A percentile compares a stretch with the other conserved stretches of the same genome.
phyloP scores from a whole-genome alignment of 2,888 invertebrate species.

The Drosophila acutilabella region DNA sequence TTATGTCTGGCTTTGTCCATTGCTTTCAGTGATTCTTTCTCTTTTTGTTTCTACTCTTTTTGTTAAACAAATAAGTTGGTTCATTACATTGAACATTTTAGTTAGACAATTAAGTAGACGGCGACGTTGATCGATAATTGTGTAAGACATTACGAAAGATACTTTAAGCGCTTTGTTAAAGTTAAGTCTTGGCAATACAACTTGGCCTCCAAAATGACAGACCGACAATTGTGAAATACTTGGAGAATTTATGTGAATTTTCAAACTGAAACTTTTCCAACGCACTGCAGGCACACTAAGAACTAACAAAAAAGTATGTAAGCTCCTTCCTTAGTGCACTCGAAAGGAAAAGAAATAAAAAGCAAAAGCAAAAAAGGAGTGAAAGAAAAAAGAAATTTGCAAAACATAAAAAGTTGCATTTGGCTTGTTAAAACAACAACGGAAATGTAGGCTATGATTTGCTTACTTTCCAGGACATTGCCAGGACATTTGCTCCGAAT shows the following conservation, averaged over 20 bases:
- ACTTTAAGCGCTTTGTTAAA: conserved; percentile 4
- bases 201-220: conserved; percentile 22
- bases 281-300: conserved; percentile 4
- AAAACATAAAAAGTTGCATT: conserved; percentile 35
- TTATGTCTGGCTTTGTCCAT: neutral
- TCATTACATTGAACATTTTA: conserved; percentile 42
- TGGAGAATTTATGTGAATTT: conserved; percentile 46
- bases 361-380: conserved; percentile 4
- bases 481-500: conserved; percentile 56
- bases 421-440: conserved; percentile 64
- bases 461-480: conserved; percentile 64
- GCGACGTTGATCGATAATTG: conserved; percentile 23
- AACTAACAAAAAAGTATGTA: conserved; percentile 23
- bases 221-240: conserved; percentile 30
- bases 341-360: conserved; percentile 29
- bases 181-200: conserved; percentile 29
- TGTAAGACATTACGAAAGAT: conserved; percentile 13
- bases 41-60: conserved; percentile 4
- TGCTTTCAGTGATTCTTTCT: conserved; percentile 18
- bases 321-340: conserved; percentile 25
- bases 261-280: conserved; percentile 34
- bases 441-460: conserved; percentile 80
- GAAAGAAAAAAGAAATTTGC: conserved; percentile 19
- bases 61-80: conserved; percentile 29
- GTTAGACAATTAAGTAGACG: conserved; percentile 5